Percentiles rank a stretch among this genome's conserved stretches.
Conservation (phyloP, 2,113 vertebrate genomes). For the Corythaeola cristata region DNA sequence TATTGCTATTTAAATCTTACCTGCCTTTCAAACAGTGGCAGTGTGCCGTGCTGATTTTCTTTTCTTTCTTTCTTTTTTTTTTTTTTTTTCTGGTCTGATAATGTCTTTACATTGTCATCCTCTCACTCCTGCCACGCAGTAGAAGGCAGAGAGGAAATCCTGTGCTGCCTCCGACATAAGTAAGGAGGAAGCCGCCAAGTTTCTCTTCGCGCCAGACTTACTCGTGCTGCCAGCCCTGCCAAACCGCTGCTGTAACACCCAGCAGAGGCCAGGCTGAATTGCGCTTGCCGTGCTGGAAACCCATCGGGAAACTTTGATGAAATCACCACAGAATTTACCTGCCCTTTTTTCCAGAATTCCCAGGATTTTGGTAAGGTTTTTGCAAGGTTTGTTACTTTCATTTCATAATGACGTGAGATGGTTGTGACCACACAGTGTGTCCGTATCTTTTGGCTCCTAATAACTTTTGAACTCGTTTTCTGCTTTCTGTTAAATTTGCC, state of each 20-base stretch:
- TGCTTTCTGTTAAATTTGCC: not conserved
- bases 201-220: constrained; percentile 2
- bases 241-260: fast-evolving
- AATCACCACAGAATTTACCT: not conserved
- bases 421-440: not conserved
- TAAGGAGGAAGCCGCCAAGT: constrained; percentile 8
- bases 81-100: not conserved
- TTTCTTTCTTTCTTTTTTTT: not conserved
- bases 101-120: not conserved
- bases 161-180: constrained; percentile 2
- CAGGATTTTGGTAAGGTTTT: constrained; percentile 41
- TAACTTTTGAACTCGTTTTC: not conserved
- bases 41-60: not conserved
- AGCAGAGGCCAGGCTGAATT: not conserved
- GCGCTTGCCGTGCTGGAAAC: not conserved
- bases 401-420: not conserved
- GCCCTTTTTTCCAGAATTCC: not conserved
- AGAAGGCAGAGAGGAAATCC: constrained; percentile 58
- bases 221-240: not conserved
- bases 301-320: not conserved
- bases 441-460: not conserved
- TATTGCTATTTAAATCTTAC: constrained; percentile 56
- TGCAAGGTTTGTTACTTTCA: not conserved
- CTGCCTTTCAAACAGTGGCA: not conserved
- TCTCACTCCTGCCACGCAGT: not conserved